These are phyloP conservation scores for Plebejus melissa DNA, from an alignment of 2,888 invertebrate genomes.

Conservation along the genomic window DNA sequence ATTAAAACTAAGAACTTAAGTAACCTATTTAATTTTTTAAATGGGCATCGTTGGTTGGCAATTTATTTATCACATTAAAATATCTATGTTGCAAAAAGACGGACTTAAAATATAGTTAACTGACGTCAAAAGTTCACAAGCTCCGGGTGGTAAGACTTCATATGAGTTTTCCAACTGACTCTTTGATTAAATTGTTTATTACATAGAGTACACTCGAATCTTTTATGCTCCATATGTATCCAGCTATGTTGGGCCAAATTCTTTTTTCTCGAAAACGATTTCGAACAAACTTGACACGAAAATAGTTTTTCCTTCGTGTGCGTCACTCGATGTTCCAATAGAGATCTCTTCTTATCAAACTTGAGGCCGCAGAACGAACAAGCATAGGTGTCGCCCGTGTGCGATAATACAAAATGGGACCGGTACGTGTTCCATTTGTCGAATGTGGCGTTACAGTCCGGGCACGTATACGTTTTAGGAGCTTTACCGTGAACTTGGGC, in stretches of 20 bases:
- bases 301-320: constrained; percentile 70
- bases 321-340: constrained; percentile 66
- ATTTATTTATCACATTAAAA: neutral
- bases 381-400: constrained; percentile 48
- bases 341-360: constrained; percentile 60
- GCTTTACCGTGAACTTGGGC: constrained; percentile 41
- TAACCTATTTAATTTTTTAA: no score
- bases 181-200: constrained; percentile 51
- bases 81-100: neutral
- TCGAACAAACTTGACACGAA: constrained; percentile 66
- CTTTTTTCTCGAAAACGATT: constrained; percentile 58
- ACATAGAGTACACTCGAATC: constrained; percentile 54
- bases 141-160: constrained; percentile 60
- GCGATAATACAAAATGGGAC: constrained; percentile 51
- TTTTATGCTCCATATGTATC: constrained; percentile 59
- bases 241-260: constrained; percentile 59
- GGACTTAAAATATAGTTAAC: neutral
- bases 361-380: constrained; percentile 57
- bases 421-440: constrained; percentile 45
- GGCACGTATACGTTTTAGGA: constrained; percentile 42
- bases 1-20: neutral
- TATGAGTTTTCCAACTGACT: constrained; percentile 53
- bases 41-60: neutral
- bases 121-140: constrained; percentile 42
- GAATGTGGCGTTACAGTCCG: constrained; percentile 42